Conservation (phyloP, 2,797 vertebrate genomes). For the Diceros bicornis region DNA sequence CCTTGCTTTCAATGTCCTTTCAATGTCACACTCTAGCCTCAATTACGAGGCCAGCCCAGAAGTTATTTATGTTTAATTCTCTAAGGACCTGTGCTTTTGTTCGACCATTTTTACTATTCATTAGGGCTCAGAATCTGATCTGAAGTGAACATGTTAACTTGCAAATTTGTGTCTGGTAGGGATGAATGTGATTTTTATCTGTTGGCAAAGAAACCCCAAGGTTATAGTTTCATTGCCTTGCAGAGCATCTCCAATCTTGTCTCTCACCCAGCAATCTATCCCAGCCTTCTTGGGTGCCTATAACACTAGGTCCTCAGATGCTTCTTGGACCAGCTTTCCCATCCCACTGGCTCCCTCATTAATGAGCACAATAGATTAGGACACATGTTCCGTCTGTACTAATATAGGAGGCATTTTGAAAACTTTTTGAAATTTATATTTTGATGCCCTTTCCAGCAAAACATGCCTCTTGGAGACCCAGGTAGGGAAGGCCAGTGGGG, state of each 20-base stretch:
- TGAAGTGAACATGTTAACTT: background rate
- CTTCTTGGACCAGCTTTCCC: background rate
- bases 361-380: background rate
- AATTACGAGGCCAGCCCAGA: background rate
- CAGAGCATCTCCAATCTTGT: accelerated
- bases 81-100: background rate
- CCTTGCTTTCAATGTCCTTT: background rate
- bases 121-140: background rate
- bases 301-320: accelerated
- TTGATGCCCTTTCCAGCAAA: background rate
- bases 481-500: background rate
- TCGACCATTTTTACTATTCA: background rate
- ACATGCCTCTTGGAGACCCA: background rate
- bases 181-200: background rate
- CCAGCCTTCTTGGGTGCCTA: accelerated
- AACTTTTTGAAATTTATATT: background rate
- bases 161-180: background rate
- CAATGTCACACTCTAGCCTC: background rate
- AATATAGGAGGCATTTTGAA: background rate
- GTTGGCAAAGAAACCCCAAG: background rate
- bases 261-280: background rate
- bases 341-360: accelerated
- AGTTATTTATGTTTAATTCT: background rate
- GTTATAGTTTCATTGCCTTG: too few species aligned
- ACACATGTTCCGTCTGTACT: background rate